Evolutionary conservation across 1,140 invertebrate genomes (phyloP), one percentile per base, ranked within the genome.

Genomic region (Drosophila pallidifrons): DNA sequence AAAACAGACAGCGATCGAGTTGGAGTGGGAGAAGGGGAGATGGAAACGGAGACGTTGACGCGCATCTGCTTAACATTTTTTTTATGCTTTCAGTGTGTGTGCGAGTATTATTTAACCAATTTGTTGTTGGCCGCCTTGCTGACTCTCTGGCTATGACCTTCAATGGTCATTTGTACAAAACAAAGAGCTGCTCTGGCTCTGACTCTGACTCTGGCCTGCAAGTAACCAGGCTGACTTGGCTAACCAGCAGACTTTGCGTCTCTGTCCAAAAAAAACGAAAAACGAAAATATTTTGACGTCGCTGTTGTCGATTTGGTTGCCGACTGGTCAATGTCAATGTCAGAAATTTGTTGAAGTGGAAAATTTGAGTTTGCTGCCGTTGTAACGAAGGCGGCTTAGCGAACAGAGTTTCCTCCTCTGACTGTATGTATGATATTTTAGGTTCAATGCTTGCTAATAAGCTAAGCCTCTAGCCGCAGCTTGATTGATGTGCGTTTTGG

Each of bases 311-410:
- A 83, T 86, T 74, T 78, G 55, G 65, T 45, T 66, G 51, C 67
- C 47, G 46, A 72, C 52, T 77, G 83, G 80, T 89, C 85, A 89
- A 89, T 89, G 85, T 89, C 85, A 89, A 89, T 89, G 85, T 89
- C 85, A 89, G 85, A 81, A 83, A 89, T 85, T 69, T 69, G 65
- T 73, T 89, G 67, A 81, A 89, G 86, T 89, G 85, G 85, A 88
- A 88, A 83, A 81, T 79, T 76, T 69, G 61, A 71, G 69, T 70
- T 65, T 52, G 49, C 25, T 51, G 47, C 47, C 16, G 47, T 51
- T 75, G 75, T 75, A 77, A 75, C 43, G 38, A 58, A 47, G 54
- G 45, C 77, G 41, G 60, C 55, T 58, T 45, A 43, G 20, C 35
- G 61, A 51, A 60, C 75, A 69, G 47, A 16, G 59, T 76, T 78